These are phyloP conservation scores for Strigamia transsilvanica DNA, from an alignment of 2,888 invertebrate species.

Conservation along the genomic window DNA sequence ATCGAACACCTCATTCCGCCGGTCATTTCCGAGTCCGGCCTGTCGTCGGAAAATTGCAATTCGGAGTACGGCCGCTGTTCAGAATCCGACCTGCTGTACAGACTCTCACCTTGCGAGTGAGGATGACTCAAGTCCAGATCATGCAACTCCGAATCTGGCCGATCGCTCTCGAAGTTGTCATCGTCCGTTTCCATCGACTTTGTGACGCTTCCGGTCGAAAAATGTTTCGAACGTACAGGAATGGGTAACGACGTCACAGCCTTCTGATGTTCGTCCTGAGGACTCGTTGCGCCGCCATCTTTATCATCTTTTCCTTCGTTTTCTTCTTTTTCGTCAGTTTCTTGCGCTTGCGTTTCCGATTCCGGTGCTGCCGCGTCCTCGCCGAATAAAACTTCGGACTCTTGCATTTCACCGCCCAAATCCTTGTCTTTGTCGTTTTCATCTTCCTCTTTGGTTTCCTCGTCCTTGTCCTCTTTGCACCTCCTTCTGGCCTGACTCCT, in stretches of 20 bases:
- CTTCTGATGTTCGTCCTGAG: not conserved
- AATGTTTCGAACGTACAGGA: not conserved
- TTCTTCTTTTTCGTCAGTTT: constrained; percentile 52
- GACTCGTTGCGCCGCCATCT: not conserved
- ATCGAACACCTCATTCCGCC: constrained; percentile 61
- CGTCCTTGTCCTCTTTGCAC: constrained; percentile 54
- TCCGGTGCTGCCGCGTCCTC: not conserved
- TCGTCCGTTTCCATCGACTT: constrained; percentile 35
- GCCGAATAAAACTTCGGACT: constrained; percentile 52
- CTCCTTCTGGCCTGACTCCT: not conserved
- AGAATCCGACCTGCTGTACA: constrained; percentile 64
- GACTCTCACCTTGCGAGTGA: constrained; percentile 59
- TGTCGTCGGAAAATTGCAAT: constrained; percentile 64
- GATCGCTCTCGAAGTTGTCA: constrained; percentile 55
- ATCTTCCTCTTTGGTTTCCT: constrained; percentile 52
- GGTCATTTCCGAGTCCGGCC: constrained; percentile 65
- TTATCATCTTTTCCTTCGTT: constrained; percentile 50
- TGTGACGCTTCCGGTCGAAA: not conserved
- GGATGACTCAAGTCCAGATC: constrained; percentile 65
- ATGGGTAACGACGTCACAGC: not conserved
- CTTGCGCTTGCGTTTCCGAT: not conserved
- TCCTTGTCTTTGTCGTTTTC: constrained; percentile 52
- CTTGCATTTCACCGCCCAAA: constrained; percentile 52
- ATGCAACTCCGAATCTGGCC: constrained; percentile 66
- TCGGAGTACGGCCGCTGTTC: constrained; percentile 63